phyloP scores from a whole-genome alignment of 2,113 vertebrate genomes.

The Centropristis striata region DNA sequence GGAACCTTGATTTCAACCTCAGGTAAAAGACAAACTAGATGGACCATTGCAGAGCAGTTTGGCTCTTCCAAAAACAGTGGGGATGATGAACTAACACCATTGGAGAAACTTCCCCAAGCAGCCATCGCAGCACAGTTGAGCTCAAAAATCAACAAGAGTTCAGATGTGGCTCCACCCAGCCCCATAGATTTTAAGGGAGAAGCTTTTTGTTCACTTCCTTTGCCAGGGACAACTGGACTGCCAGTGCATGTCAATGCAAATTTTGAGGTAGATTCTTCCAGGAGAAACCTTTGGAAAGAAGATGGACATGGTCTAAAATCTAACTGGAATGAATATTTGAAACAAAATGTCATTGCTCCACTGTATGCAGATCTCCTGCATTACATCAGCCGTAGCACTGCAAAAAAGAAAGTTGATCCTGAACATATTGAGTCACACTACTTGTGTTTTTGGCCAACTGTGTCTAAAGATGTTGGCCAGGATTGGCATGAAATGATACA shows the following conservation, averaged over 20 bases:
- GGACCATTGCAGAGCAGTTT: conserved; percentile 84
- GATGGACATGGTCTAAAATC: conserved; percentile 76
- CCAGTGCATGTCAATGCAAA: conserved; percentile 90
- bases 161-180: neutral
- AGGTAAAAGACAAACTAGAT: conserved; percentile 62
- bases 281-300: conserved; percentile 82
- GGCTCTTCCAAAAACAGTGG: conserved; percentile 57
- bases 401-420: neutral
- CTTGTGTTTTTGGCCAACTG: conserved; percentile 83
- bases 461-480: conserved; percentile 25
- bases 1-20: conserved; percentile 75
- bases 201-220: conserved; percentile 89
- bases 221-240: conserved; percentile 85
- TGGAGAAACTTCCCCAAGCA: conserved; percentile 77
- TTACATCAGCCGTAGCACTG: conserved; percentile 56
- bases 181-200: conserved; percentile 47
- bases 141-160: rapidly evolving
- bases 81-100: neutral
- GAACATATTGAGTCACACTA: rapidly evolving
- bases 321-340: conserved; percentile 86
- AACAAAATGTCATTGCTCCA: conserved; percentile 78
- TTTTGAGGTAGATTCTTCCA: conserved; percentile 87
- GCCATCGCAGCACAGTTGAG: conserved; percentile 81
- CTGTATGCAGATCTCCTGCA: conserved; percentile 87
- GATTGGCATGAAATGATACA: conserved; percentile 84